Evolutionary conservation across 2,888 invertebrate species (phyloP), one percentile per base, ranked within the genome.

Genomic region (Trissolcus japonicus): DNA sequence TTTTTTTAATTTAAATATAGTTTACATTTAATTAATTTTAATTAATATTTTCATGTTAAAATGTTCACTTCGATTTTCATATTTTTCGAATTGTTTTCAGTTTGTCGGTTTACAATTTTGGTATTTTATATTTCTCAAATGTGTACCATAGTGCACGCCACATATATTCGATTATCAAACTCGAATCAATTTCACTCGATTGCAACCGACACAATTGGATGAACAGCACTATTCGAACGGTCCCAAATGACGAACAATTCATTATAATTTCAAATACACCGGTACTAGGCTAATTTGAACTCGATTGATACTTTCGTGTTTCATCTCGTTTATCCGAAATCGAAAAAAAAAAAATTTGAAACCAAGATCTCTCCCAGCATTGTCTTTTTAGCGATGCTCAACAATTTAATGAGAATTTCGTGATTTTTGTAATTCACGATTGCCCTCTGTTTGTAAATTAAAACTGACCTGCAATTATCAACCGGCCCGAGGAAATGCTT

Each of bases 401-500:
- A 19, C 51, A 14, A n/a, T 7, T 19, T 68, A 57, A 66, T 57
- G 57, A 50, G 29, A 51, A 6, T 57, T 57, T 66, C 57, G 57
- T 66, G 66, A 57, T 57, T 66, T 40, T 11, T 11, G 9, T 35
- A 35, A 35, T 57, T 13, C 60, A 68, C 67, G 59, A 59, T 59
- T 35, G 35, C 1, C 9, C 35, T 35, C 35, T 11, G 35, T 35
- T 35, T 35, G 9, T 35, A 35, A 35, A 35, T 35, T 6, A 35
- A 35, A 35, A 35, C 35, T 6, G 35, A 35, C 35, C 35, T 9
- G 35, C 35, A 9, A 4, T 6, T 0, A 35, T 0, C 25, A 35
- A 6, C 35, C 35, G 9, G 11, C 7, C 35, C 1, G 35, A 35
- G 35, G 11, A 11, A 25, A 16, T 41, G 0, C 0, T 50, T 50